These are phyloP conservation scores for Drosophila anomelani DNA, from an alignment of 2,888 invertebrate species.

Conservation along the genomic window DNA sequence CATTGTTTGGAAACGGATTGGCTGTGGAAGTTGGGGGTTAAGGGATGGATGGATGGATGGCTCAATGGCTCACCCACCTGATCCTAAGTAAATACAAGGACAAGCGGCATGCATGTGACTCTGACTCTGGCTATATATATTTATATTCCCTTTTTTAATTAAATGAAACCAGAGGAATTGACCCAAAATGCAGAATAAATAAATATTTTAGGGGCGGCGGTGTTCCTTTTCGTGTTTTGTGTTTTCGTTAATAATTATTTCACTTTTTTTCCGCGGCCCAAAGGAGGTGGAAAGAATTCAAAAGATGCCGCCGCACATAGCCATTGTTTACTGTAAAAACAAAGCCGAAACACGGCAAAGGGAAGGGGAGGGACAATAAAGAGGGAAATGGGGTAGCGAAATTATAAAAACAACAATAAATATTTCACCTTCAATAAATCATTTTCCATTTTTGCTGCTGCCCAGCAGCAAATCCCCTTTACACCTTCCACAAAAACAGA, in stretches of 20 bases:
- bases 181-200: conserved; percentile 81
- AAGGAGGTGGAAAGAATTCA: conserved; percentile 64
- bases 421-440: conserved; percentile 84
- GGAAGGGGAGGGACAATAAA: conserved; percentile 11
- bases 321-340: conserved; percentile 61
- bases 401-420: conserved; percentile 79
- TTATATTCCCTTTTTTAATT: conserved; percentile 73
- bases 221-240: conserved; percentile 31
- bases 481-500: conserved; percentile 17
- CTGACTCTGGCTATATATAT: conserved; percentile 45
- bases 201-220: conserved; percentile 52
- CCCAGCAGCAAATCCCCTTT: conserved; percentile 46
- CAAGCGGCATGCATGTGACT: conserved; percentile 64
- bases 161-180: conserved; percentile 84
- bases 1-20: conserved; percentile 58
- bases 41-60: conserved; percentile 12
- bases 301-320: conserved; percentile 67
- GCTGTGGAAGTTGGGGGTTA: background rate
- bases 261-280: conserved; percentile 50
- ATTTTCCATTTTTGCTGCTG: conserved; percentile 68
- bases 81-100: conserved; percentile 82
- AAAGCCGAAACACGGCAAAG: conserved; percentile 20
- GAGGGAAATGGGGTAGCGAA: conserved; percentile 48
- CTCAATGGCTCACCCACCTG: conserved; percentile 77
- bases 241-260: conserved; percentile 79